Evolutionary conservation across 2,113 vertebrate genomes (phyloP).

Genomic region (Oncorhynchus clarkii): DNA sequence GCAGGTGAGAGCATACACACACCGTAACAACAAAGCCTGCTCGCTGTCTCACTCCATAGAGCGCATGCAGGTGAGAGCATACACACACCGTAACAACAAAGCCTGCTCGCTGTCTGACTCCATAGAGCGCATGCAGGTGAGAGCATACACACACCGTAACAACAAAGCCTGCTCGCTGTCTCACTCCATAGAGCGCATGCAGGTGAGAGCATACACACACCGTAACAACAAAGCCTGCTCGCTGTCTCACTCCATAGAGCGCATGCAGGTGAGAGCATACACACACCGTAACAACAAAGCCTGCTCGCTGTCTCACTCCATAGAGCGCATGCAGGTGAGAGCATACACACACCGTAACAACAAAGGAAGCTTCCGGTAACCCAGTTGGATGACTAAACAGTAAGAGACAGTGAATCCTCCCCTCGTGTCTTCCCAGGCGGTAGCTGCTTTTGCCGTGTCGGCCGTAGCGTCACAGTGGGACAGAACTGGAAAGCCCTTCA

Average conservation of each 20-base stretch:
- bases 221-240: too few relatives aligned
- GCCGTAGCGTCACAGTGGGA: conserved; percentile 92
- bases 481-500: conserved; percentile 90
- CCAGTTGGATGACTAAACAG: too few relatives aligned
- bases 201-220: conserved; percentile 68
- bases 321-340: conserved; percentile 90
- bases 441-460: conserved; percentile 88
- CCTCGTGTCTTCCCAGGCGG: conserved; percentile 57
- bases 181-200: conserved; percentile 88
- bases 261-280: too few relatives aligned
- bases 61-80: conserved; percentile 85
- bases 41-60: conserved; percentile 80
- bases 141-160: too few relatives aligned
- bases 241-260: too few relatives aligned
- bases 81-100: too few relatives aligned
- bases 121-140: too few relatives aligned
- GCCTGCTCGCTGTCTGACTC: too few relatives aligned
- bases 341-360: too few relatives aligned
- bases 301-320: conserved; percentile 77
- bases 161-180: conserved; percentile 65
- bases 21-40: conserved; percentile 42
- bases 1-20: too few relatives aligned
- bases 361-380: too few relatives aligned
- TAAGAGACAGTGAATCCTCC: background rate
- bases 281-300: too few relatives aligned